Percentiles rank a stretch among this genome's conserved stretches.
Evolutionary conservation across 2,797 vertebrate genomes (phyloP).

Genomic region (Cichlasoma orientale): DNA sequence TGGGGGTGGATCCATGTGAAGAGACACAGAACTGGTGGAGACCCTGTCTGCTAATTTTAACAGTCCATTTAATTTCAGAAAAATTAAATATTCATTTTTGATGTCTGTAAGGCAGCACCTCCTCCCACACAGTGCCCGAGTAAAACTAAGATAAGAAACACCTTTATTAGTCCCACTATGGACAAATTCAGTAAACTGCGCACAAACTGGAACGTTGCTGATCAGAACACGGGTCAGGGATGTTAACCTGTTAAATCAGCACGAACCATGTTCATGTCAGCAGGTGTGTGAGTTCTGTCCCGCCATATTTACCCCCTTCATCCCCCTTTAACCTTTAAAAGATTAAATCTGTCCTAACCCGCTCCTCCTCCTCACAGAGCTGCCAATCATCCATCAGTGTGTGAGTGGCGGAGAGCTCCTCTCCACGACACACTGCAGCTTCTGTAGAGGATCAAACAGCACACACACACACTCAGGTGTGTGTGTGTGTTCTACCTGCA

Average conservation of each 20-base stretch:
- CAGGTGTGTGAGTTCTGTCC: background rate
- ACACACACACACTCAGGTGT: background rate
- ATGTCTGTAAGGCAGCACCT: background rate
- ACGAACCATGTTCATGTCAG: background rate
- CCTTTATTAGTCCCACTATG: too few relatives aligned
- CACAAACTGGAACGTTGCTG: background rate
- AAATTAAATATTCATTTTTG: background rate
- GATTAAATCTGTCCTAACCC: too few relatives aligned
- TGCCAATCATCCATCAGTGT: background rate
- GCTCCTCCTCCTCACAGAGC: background rate
- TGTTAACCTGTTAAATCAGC: background rate
- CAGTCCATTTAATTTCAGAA: background rate
- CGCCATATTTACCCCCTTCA: background rate
- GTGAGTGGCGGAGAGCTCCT: background rate
- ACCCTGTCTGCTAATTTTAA: background rate
- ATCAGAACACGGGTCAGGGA: background rate
- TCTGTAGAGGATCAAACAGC: background rate
- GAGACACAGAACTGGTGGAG: background rate
- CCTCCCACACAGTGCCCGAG: background rate
- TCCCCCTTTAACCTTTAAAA: background rate
- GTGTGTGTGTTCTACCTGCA: too few relatives aligned
- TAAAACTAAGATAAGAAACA: background rate
- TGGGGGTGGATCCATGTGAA: background rate
- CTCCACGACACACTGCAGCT: background rate
- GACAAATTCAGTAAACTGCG: too few relatives aligned